Percentiles rank a stretch among this genome's conserved stretches.
Evolutionary conservation across 2,888 invertebrate genomes (phyloP).

Genomic region (Ariolimax columbianus): DNA sequence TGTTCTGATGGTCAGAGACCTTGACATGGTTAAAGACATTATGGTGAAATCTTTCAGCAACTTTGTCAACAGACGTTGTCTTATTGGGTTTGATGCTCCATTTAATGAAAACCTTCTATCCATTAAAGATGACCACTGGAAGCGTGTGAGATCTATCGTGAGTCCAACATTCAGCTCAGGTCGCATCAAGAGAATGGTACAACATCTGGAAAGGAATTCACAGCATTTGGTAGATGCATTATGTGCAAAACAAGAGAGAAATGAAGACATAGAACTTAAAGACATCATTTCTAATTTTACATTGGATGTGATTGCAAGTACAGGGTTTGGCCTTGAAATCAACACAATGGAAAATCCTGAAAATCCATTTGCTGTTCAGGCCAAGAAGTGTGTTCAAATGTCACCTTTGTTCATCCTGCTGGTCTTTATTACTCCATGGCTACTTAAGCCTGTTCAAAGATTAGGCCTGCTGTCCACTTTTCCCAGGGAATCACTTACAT

Average conservation of each 20-base stretch:
- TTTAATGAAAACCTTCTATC: slow-evolving; percentile 9
- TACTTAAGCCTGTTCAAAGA: neutral
- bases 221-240: neutral
- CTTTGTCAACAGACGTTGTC: slow-evolving; percentile 4
- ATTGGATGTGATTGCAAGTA: slow-evolving; percentile 43
- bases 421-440: neutral
- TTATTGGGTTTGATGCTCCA: neutral
- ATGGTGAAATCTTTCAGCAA: slow-evolving; percentile 34
- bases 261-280: slow-evolving; percentile 32
- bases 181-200: slow-evolving; percentile 27
- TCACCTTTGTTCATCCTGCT: neutral
- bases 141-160: slow-evolving; percentile 20
- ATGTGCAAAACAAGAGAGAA: slow-evolving; percentile 7
- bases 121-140: slow-evolving; percentile 39
- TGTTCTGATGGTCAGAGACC: slow-evolving; percentile 19
- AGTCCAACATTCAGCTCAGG: slow-evolving; percentile 38
- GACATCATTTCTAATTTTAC: slow-evolving; percentile 19
- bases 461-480: neutral
- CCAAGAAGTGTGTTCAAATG: slow-evolving; percentile 51
- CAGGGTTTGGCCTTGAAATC: slow-evolving; percentile 23
- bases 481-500: neutral
- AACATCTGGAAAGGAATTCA: slow-evolving; percentile 26
- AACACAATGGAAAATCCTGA: slow-evolving; percentile 55
- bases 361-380: slow-evolving; percentile 58
- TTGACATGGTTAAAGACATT: slow-evolving; percentile 40